These are phyloP conservation scores for Pipistrellus nathusii DNA, from an alignment of 2,797 vertebrate genomes.

Conservation along the genomic window DNA sequence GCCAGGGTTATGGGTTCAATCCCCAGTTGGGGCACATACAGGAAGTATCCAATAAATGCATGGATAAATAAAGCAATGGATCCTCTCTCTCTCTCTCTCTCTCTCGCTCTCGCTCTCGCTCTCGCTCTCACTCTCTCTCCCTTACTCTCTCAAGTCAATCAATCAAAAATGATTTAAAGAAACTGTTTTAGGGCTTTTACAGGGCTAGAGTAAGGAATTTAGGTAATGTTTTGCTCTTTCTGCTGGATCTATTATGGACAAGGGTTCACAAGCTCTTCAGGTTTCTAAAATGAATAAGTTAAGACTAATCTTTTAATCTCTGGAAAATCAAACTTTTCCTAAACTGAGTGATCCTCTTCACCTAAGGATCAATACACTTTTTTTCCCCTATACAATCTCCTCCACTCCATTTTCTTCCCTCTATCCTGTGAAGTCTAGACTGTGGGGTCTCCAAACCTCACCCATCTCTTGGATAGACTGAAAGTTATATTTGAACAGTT, in stretches of 20 bases:
- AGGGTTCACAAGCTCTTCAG: not conserved
- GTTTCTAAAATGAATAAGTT: constrained; percentile 37
- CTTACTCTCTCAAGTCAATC: too few relatives aligned
- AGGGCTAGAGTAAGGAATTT: not conserved
- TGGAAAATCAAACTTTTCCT: not conserved
- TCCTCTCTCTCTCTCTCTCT: too few relatives aligned
- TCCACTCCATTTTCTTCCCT: not conserved
- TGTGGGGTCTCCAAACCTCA: not conserved
- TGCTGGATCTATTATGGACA: not conserved
- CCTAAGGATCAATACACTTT: not conserved
- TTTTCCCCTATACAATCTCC: not conserved
- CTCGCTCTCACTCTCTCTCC: too few relatives aligned
- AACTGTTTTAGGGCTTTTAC: not conserved
- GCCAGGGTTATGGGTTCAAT: too few relatives aligned
- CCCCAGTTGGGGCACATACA: too few relatives aligned
- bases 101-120: too few relatives aligned
- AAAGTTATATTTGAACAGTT: not conserved
- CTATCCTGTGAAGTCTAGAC: not conserved
- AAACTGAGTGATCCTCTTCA: not conserved
- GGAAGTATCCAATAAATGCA: too few relatives aligned
- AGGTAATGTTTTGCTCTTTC: not conserved
- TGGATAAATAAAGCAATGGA: too few relatives aligned
- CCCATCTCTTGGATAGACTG: not conserved
- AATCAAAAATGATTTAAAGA: not conserved
- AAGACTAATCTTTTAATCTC: constrained; percentile 19